Evolutionary conservation across 2,113 vertebrate genomes (phyloP).

Genomic region (Trogon melanurus): DNA sequence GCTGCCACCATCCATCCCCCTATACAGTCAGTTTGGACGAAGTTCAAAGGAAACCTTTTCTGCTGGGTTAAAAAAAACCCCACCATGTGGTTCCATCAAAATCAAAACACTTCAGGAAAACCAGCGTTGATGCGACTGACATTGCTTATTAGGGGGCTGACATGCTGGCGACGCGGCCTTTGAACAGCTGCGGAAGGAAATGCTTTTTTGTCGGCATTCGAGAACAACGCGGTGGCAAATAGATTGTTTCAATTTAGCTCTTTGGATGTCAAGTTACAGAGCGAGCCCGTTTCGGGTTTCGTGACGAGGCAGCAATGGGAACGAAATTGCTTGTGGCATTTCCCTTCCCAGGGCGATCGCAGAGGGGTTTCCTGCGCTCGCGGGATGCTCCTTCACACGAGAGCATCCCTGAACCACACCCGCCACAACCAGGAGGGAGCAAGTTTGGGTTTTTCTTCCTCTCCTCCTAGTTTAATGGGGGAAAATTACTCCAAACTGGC

Average conservation of each 20-base stretch:
- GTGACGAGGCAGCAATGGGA: background rate
- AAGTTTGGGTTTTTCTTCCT: background rate
- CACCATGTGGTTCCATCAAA: background rate
- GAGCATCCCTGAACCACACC: background rate
- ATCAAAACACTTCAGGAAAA: background rate
- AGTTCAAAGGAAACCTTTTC: background rate
- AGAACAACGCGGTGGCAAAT: background rate
- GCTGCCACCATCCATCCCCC: background rate
- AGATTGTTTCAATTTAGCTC: slow-evolving; percentile 8
- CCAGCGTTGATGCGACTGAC: fast-evolving
- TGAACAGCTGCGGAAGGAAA: background rate
- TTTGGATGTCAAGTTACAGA: background rate
- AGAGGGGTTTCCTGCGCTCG: background rate
- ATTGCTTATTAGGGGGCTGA: background rate
- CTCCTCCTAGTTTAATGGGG: background rate
- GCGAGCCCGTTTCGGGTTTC: background rate
- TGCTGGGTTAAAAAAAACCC: background rate
- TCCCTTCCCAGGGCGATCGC: background rate
- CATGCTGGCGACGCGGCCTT: background rate
- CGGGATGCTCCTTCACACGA: background rate
- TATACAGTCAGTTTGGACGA: fast-evolving
- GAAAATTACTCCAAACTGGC: background rate
- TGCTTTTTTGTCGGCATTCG: fast-evolving
- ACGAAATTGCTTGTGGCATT: background rate
- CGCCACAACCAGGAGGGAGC: background rate